Conservation (phyloP, 2,113 vertebrate species). For the Atrichornis clamosus region DNA sequence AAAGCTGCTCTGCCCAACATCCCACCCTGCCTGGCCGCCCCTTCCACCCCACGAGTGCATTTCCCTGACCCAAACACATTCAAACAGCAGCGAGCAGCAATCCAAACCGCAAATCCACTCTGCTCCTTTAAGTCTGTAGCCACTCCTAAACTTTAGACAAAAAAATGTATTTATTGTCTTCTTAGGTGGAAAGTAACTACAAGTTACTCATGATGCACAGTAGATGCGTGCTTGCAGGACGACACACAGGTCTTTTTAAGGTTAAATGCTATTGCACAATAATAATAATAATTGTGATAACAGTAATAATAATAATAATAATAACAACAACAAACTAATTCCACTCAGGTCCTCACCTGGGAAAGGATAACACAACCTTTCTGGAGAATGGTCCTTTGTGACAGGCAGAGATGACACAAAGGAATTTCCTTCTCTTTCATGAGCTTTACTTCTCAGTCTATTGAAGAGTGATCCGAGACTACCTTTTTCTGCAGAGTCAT, state of each 20-base stretch:
- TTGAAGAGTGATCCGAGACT: constrained; percentile 25
- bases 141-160: not conserved
- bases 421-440: not conserved
- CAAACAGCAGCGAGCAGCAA: not conserved
- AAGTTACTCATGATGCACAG: not conserved
- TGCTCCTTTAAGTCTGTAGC: not conserved
- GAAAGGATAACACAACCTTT: not conserved
- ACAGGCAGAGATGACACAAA: not conserved
- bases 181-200: not conserved
- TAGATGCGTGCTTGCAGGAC: not conserved
- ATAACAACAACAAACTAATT: not conserved
- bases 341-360: not conserved
- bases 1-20: not conserved
- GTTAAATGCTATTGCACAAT: not conserved
- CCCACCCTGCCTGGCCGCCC: not conserved
- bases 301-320: no score
- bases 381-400: not conserved
- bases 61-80: not conserved
- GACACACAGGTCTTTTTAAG: not conserved
- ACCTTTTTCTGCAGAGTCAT: constrained; percentile 6
- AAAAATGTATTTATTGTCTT: not conserved
- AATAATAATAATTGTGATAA: not conserved
- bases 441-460: constrained; percentile 23
- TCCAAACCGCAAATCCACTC: not conserved
- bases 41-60: not conserved